A percentile compares a stretch with the other conserved stretches of the same genome.
These are phyloP conservation scores for Ectropis grisescens DNA, from an alignment of 1,140 invertebrate genomes.

Conservation along the genomic window DNA sequence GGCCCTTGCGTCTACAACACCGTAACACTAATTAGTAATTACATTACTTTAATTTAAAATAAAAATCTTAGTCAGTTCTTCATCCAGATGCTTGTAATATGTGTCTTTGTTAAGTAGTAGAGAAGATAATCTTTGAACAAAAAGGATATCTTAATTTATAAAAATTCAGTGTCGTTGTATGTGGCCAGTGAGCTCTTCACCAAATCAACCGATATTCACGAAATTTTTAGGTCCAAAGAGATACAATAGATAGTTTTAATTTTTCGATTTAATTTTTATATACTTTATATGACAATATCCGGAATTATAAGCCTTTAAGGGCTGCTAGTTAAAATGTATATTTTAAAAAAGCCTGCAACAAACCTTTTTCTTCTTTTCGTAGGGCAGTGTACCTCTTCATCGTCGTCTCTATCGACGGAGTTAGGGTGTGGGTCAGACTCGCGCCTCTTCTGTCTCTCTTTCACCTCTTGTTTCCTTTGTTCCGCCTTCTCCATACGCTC, in stretches of 20 bases:
- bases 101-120: neutral
- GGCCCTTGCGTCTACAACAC: slow-evolving; percentile 76
- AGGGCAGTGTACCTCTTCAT: slow-evolving; percentile 53
- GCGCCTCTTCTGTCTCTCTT: slow-evolving; percentile 65
- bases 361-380: slow-evolving; percentile 64
- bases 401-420: slow-evolving; percentile 53
- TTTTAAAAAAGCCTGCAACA: no score
- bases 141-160: no score
- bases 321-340: no score
- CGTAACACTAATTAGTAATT: slow-evolving; percentile 16
- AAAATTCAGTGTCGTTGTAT: no score
- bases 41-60: neutral
- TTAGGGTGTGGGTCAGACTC: slow-evolving; percentile 66
- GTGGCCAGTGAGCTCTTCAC: no score
- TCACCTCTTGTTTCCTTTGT: slow-evolving; percentile 81
- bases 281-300: no score
- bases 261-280: no score
- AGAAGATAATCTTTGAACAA: no score
- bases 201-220: no score
- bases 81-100: neutral
- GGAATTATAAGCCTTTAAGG: no score
- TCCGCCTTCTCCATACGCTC: slow-evolving; percentile 85
- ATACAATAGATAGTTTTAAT: no score
- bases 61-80: neutral
- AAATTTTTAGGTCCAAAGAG: no score